Conservation (phyloP, 64 coral and sea anemone species). For the Actinia equina region DNA sequence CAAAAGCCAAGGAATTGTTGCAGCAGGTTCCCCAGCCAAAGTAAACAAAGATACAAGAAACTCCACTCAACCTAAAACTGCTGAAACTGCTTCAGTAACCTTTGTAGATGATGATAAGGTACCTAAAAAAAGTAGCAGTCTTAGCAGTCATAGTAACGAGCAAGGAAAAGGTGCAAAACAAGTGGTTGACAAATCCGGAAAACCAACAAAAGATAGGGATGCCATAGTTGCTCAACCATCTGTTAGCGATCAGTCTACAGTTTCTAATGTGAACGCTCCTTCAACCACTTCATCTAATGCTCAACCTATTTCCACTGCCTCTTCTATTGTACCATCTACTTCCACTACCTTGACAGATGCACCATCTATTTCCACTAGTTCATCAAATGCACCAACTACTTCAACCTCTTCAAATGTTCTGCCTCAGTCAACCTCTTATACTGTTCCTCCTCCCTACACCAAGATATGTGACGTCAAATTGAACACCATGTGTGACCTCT, state of each 20-base stretch:
- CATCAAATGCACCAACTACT: background rate
- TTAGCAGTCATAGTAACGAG: background rate
- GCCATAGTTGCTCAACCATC: background rate
- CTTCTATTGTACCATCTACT: background rate
- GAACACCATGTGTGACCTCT: constrained; percentile 32
- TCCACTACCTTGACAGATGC: background rate
- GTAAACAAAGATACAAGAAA: background rate
- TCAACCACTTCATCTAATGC: background rate
- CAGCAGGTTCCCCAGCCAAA: background rate
- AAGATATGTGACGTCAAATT: constrained; percentile 35
- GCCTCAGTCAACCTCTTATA: background rate
- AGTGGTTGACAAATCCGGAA: background rate
- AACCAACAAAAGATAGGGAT: background rate
- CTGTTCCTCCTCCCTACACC: constrained; percentile 22
- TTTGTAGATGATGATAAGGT: background rate
- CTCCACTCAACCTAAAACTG: background rate
- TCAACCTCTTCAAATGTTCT: background rate
- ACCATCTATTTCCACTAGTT: background rate
- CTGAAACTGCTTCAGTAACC: background rate
- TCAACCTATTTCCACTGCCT: background rate
- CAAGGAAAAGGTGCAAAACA: background rate
- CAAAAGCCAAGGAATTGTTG: background rate
- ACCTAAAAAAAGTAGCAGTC: background rate
- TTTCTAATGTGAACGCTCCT: background rate
- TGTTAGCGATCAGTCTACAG: background rate